Evolutionary conservation across 2,113 vertebrate species (phyloP).

Genomic region (Centropus bengalensis): DNA sequence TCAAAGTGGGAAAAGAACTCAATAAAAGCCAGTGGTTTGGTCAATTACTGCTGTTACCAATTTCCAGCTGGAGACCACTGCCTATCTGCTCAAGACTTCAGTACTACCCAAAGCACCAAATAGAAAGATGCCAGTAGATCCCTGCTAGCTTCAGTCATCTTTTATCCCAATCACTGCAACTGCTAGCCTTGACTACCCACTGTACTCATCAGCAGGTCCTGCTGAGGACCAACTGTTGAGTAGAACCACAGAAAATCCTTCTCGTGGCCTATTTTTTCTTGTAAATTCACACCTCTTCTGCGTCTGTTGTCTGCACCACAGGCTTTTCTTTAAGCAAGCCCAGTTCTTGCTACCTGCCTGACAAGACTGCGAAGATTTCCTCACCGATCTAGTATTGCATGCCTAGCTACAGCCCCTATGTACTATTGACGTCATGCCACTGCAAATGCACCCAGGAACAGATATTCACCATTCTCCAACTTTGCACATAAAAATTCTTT

Average conservation of each 20-base stretch:
- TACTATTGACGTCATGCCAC: background rate
- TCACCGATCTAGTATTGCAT: background rate
- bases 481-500: background rate
- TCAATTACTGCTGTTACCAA: background rate
- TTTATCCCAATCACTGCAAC: background rate
- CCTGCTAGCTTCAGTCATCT: background rate
- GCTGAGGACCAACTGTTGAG: background rate
- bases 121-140: background rate
- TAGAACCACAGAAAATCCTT: background rate
- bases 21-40: background rate
- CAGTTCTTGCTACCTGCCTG: background rate
- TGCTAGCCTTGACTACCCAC: background rate
- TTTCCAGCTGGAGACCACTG: background rate
- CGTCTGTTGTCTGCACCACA: background rate
- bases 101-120: background rate
- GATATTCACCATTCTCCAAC: background rate
- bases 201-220: background rate
- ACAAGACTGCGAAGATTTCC: background rate
- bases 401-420: background rate
- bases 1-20: constrained; percentile 15
- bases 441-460: background rate
- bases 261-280: background rate
- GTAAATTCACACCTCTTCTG: background rate
- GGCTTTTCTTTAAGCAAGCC: background rate
- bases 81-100: background rate